A percentile compares a stretch with the other conserved stretches of the same genome.
These are phyloP conservation scores for Rhinichthys osculus DNA, from an alignment of 2,797 vertebrate genomes.

Conservation along the genomic window DNA sequence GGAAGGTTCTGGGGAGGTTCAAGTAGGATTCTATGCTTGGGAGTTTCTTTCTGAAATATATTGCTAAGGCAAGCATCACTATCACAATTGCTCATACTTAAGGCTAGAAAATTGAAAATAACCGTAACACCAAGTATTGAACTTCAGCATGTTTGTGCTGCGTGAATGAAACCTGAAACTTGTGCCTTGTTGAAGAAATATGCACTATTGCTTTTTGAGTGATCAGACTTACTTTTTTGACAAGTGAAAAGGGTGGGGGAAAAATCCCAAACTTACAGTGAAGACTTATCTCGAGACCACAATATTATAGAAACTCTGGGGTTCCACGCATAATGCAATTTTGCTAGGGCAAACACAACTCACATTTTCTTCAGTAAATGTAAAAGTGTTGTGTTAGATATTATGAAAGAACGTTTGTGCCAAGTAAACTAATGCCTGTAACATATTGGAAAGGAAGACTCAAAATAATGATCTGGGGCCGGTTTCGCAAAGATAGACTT, in stretches of 20 bases:
- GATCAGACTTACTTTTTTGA: background rate
- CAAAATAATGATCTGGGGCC: conserved; percentile 68
- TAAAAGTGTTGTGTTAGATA: background rate
- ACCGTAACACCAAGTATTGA: background rate
- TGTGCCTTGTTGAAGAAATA: background rate
- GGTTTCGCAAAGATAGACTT: no score
- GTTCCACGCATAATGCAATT: background rate
- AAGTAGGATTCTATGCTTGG: conserved; percentile 27
- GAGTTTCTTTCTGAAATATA: background rate
- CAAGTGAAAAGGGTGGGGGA: background rate
- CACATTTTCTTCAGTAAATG: background rate
- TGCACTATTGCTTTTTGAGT: background rate
- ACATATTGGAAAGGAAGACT: conserved; percentile 61
- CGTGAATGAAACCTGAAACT: background rate
- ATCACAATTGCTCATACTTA: background rate
- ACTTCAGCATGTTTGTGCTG: background rate
- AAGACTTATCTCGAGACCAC: background rate
- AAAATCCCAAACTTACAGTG: background rate
- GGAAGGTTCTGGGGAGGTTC: conserved; percentile 29
- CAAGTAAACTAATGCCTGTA: conserved; percentile 56
- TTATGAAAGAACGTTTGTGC: background rate
- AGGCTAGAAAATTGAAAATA: conserved; percentile 2
- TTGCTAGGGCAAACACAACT: background rate
- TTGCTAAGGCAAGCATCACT: conserved; percentile 3
- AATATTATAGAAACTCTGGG: background rate